Conservation (phyloP, 2,113 vertebrate genomes). For the Ceyx cyanopectus region DNA sequence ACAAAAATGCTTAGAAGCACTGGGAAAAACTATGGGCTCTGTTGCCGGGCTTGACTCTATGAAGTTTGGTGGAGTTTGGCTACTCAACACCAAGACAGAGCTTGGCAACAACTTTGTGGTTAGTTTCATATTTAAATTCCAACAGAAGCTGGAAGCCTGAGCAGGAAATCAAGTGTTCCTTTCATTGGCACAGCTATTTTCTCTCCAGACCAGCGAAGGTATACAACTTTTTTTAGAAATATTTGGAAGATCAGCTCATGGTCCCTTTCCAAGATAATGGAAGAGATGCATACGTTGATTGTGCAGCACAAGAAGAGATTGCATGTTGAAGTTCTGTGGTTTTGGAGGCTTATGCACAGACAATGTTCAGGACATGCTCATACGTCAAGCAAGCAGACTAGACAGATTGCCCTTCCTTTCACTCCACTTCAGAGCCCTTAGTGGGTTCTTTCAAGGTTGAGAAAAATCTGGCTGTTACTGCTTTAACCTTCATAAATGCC, state of each 20-base stretch:
- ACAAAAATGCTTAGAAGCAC: not conserved
- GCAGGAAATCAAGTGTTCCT: not conserved
- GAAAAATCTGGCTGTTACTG: constrained; percentile 19
- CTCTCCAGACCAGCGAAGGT: not conserved
- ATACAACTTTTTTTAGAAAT: not conserved
- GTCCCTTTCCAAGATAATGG: not conserved
- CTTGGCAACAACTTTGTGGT: not conserved
- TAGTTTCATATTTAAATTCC: constrained; percentile 6
- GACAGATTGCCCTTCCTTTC: constrained; percentile 16
- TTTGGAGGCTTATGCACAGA: constrained; percentile 7
- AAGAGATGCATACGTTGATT: not conserved
- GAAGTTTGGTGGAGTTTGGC: not conserved
- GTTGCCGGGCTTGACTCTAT: not conserved
- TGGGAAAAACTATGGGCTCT: not conserved
- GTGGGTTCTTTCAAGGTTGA: constrained; percentile 27
- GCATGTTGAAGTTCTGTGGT: not conserved
- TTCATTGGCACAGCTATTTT: not conserved
- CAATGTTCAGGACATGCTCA: not conserved
- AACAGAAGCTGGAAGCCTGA: not conserved
- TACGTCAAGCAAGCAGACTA: not conserved
- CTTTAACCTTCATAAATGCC: constrained; percentile 4
- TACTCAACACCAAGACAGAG: not conserved
- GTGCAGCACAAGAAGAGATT: not conserved
- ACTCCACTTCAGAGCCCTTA: constrained; percentile 23
- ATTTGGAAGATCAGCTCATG: not conserved